Evolutionary conservation across 2,113 vertebrate genomes (phyloP), one percentile per base, ranked within the genome.

Genomic region (Gallinago undulata): DNA sequence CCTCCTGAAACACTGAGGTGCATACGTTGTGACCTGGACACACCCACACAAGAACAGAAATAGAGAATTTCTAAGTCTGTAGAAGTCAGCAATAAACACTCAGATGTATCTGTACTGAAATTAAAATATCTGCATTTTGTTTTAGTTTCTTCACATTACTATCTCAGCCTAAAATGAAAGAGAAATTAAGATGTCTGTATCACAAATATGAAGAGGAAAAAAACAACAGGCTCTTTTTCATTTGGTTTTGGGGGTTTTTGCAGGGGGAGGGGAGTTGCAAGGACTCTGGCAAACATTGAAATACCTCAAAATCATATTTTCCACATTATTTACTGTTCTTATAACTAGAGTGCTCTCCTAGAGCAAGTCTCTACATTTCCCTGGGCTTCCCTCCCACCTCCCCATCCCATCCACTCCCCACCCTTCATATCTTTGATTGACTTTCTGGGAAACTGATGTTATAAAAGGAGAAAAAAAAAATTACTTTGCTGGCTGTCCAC

Each of bases 341-440:
- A 48, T 43, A 47, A 77, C 8, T 51, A 12, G 13, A 72, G 6
- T 47, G 28, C n/a, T 78, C 30, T 88, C 27, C 39, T 50, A 15
- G 24, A 27, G 15, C 47, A 78, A 83, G 59, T 31, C 2, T 1
- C 27, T 45, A 21, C 9, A 15, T 35, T 73, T 68, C 18, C 67
- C 37, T 43, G 27, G 19, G 28, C 8, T 66, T 47, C 14, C 25
- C 11, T n/a, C 7, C 8, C 17, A 31, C 27, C 13, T 43, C 21
- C 8, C 15, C 9, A 3, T 7, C 4, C 24, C 22, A 30, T 30
- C 14, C 33, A 17, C 5, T 4, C 17, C 5, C 6, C 3, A 0
- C 8, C 5, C 8, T 24, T 43, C 10, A 6, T 59, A n/a, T 39
- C 5, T 75, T 80, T 79, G 14, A 35, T 41, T 60, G 11, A 23